Evolutionary conservation across 2,888 invertebrate species (phyloP).

Genomic region (Chironomus tentans): DNA sequence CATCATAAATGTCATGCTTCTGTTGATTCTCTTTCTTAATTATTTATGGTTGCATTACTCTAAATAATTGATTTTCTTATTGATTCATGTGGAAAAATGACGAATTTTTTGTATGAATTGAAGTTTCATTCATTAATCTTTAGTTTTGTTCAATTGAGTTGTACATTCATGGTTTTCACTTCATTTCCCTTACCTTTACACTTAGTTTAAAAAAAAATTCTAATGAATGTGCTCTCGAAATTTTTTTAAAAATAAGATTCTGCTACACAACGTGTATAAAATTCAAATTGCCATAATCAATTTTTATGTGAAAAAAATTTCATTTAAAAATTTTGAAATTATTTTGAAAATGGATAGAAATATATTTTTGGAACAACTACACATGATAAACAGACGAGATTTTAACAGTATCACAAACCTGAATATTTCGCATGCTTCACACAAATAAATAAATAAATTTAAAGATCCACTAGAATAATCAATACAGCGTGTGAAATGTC

Average conservation of each 20-base stretch:
- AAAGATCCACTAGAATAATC: too few species aligned
- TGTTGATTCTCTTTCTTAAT: background rate
- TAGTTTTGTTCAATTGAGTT: background rate
- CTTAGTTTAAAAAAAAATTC: background rate
- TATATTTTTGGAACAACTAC: background rate
- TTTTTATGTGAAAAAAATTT: background rate
- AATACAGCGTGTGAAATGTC: too few species aligned
- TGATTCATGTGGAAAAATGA: background rate
- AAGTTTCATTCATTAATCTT: background rate
- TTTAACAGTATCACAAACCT: too few species aligned
- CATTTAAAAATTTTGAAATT: background rate
- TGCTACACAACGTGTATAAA: background rate
- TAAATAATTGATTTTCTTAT: background rate
- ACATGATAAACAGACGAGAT: too few species aligned
- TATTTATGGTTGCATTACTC: background rate
- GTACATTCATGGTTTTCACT: background rate
- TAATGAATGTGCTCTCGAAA: background rate
- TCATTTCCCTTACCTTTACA: background rate
- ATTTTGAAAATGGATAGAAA: background rate
- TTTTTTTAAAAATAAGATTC: background rate
- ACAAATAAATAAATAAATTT: too few species aligned
- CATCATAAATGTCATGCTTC: background rate
- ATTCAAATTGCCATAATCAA: background rate
- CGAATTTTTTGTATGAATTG: too few species aligned
- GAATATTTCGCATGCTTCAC: too few species aligned